Base-by-base conservation (phyloP, 2,888 invertebrate genomes). In the Cerceris rybyensis region DNA sequence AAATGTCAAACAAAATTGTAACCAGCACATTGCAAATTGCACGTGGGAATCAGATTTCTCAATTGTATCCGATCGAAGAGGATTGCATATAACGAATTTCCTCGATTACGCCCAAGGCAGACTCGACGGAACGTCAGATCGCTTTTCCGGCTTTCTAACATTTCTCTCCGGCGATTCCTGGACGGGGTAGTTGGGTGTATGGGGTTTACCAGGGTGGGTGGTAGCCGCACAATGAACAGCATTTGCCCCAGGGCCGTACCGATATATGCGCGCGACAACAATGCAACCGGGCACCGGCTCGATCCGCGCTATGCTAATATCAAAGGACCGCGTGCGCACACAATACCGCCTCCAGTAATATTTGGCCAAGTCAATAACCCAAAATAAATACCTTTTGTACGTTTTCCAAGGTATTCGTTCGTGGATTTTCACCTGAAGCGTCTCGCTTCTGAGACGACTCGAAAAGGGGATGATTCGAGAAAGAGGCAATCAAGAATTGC, bases 291-390 rank as follows among this genome's bases (percentile, higher is more conserved):
- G 71, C 61, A 77, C 67, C 74, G 61, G 63, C 73, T 74, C 73
- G 66, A 76, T 82, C 80, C 77, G 72, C 65, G 77, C 84, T 83
- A 84, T 81, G 83, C 82, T 85, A 83, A 85, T 86, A 83, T 81
- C 78, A 82, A 84, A 80, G 82, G 80, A 72, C 70, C 72, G 41
- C 17, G 64, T 66, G 70, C 59, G 63, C 70, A 61, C 82, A 88
- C 86, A 86, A 87, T 87, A 79, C 74, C 80, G 64, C 72, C 69
- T 80, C 80, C 78, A 87, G 87, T 80, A 84, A 87, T 88, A 89
- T 89, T 88, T 84, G 88, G 80, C 75, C 69, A 79, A 85, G 86
- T 89, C 87, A 88, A 88, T 88, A 86, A 81, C 82, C 84, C 85
- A 84, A 84, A 83, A 85, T 85, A 88, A 88, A 87, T 83, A 82